Base-by-base conservation (phyloP, 2,797 vertebrate species). In the Holocentrus rufus region DNA sequence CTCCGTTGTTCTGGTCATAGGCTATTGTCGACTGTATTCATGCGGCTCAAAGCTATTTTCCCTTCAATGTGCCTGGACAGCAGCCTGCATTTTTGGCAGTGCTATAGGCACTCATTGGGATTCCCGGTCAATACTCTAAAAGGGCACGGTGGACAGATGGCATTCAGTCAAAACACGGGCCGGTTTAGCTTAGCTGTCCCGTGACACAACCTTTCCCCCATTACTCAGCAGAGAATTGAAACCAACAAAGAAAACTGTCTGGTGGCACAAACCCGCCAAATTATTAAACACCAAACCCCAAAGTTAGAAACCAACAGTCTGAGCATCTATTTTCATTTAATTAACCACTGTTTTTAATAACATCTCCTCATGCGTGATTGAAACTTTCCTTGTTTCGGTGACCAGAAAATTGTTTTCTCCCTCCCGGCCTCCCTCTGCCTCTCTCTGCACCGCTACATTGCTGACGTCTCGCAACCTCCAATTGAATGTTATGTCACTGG, bases 101-200 rank as follows among this genome's bases (percentile, higher is more conserved):
- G 69, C 73, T 76, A 81, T 69, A 65, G 47, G 52, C 52, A 80
- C 83, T 87, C 82, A 78, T 77, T 80, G 84, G 74, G 74, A 89
- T 85, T 90, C 74, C 67, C 46, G 74, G 79, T 90, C 87, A 80
- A 84, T 88, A 77, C 64, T 81, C 69, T 77, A 81, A 92, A 91
- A 90, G 85, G 86, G 69, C 84, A 90, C 69, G 57, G 81, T 80
- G 69, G 82, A 86, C 82, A 86, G 85, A 89, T 88, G 86, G 84
- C 60, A 81, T 80, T 90, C 81, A 82, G 74, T 88, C 79, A 89
- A 87, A 87, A 82, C 67, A 77, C 64, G 69, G 69, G 69, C 60
- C 76, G 70, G 76, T 80, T 85, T 69, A 76, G 77, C 78, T 82
- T 72, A 34, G 66, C 72, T 81, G 82, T 79, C 70, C 73, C 56